Evolutionary conservation across 2,113 vertebrate species (phyloP).

Genomic region (Oncorhynchus mykiss): DNA sequence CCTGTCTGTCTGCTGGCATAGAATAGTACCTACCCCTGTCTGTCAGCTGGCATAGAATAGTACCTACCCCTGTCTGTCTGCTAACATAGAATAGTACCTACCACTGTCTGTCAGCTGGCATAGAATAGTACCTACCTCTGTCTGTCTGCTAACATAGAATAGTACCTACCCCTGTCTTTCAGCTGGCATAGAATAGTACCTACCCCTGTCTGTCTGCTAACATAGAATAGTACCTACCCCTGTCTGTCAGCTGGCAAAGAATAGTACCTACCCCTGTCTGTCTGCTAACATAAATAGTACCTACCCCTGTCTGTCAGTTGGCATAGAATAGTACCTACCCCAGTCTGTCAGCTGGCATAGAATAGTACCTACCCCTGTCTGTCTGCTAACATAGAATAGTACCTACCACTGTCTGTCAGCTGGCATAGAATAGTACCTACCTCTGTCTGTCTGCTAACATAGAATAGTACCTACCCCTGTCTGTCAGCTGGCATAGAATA

Average conservation of each 20-base stretch:
- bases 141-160: not conserved
- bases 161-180: not conserved
- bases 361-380: not conserved
- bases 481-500: not conserved
- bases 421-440: not conserved
- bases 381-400: constrained; percentile 1
- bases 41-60: constrained; percentile 8
- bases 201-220: not conserved
- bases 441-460: constrained; percentile 8
- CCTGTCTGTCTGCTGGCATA: not conserved
- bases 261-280: not conserved
- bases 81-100: no score
- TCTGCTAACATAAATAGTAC: not conserved
- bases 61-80: not conserved
- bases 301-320: not conserved
- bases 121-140: not conserved
- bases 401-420: not conserved
- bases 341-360: not conserved
- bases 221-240: constrained; percentile 8
- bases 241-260: constrained; percentile 1
- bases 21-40: not conserved
- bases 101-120: constrained; percentile 8
- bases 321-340: not conserved
- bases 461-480: not conserved
- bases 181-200: not conserved